Evolutionary conservation across 2,888 invertebrate genomes (phyloP), one percentile per base, ranked within the genome.

Genomic region (Hirtodrosophila trivittata): DNA sequence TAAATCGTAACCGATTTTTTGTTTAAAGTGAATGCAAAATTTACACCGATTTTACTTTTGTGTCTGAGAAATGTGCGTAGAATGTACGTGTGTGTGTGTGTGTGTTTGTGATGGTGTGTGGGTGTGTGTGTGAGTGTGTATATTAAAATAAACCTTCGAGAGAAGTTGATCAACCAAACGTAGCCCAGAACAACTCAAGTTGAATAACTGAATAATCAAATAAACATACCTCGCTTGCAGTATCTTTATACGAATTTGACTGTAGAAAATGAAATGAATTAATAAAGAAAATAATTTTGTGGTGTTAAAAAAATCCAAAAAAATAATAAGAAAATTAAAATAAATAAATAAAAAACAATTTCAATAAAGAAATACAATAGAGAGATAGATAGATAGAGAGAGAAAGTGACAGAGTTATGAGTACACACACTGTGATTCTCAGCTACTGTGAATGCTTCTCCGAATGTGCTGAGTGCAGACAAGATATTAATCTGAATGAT

Each of bases 211-310:
- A 38, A 45, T 43, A 26, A 35, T 50, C 52, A 58, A 77, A 70
- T 60, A 78, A 86, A 89, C 87, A 64, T 88, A 88, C 87, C 87
- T 88, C 89, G 72, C 77, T 84, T 60, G 65, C 58, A 78, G 77
- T 81, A 68, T 85, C 81, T 72, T 75, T 78, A 75, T 86, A 86
- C 85, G 87, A 87, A 77, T 80, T 69, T 80, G 86, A 80, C 87
- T 75, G 86, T 65, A 80, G 18, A 3, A 73, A 67, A 58, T 66
- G 59, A 80, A 77, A 82, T 73, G 46, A 87, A 73, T 70, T 70
- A 71, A 77, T 66, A 75, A 69, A 57, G 63, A 75, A 66, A 74
- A 50, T 38, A 86, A 80, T 76, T 78, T 68, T 1, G 54, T 69
- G 51, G 26, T 3, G 26, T 13, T 38, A 16, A 13, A 43, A 49